phyloP scores from a whole-genome alignment of 2,797 vertebrate species.

The Ciconia nigra region DNA sequence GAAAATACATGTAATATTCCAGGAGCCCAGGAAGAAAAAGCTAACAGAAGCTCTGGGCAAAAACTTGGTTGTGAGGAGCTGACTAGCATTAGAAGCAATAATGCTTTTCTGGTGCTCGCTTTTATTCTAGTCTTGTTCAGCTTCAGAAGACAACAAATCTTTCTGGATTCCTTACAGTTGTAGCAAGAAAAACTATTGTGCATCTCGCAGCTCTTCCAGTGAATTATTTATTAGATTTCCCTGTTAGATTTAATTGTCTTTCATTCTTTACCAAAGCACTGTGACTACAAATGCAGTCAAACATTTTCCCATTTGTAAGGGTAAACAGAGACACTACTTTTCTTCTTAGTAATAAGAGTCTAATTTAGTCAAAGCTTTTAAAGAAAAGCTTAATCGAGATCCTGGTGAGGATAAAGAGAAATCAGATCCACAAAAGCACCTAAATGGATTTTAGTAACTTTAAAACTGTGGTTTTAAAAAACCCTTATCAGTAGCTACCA shows the following conservation, averaged over 20 bases:
- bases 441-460: not conserved
- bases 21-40: not conserved
- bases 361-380: not conserved
- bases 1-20: not conserved
- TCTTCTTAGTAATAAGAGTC: not conserved
- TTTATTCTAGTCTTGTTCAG: not conserved
- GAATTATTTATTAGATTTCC: slow-evolving; percentile 10
- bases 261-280: not conserved
- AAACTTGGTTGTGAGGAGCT: not conserved
- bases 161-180: not conserved
- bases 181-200: not conserved
- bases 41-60: not conserved
- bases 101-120: not conserved
- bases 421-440: not conserved
- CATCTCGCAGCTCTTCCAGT: not conserved
- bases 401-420: not conserved
- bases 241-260: slow-evolving; percentile 1
- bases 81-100: not conserved
- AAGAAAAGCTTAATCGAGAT: not conserved
- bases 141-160: not conserved
- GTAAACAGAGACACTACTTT: not conserved
- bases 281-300: not conserved
- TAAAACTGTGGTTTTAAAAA: not conserved
- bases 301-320: not conserved
- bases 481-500: not conserved